These are phyloP conservation scores for Ficedula albicollis DNA, from an alignment of 2,797 vertebrate species.

Conservation along the genomic window DNA sequence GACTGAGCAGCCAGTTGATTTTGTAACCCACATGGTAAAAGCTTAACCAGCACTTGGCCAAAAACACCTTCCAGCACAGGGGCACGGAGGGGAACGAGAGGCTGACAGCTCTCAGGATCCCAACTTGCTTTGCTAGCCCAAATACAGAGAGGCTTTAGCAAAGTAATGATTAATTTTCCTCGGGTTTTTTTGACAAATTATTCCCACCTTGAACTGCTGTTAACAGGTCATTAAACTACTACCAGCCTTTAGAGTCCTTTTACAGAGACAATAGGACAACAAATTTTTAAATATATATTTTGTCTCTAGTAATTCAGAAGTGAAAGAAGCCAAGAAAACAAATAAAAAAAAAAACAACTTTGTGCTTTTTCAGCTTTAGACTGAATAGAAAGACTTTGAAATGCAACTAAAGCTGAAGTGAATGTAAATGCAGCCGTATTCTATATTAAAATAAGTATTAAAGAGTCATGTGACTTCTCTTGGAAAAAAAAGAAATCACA, in stretches of 20 bases:
- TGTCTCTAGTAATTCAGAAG: neutral
- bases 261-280: neutral
- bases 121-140: neutral
- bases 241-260: neutral
- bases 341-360: neutral
- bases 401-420: neutral
- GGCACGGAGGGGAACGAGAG: neutral
- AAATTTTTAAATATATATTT: neutral
- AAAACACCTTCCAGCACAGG: neutral
- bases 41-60: slow-evolving; percentile 32
- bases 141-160: neutral
- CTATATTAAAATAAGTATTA: slow-evolving; percentile 29
- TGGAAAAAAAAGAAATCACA: slow-evolving; percentile 23
- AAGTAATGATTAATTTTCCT: slow-evolving; percentile 70
- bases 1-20: slow-evolving; percentile 43
- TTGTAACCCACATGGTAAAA: slow-evolving; percentile 57
- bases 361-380: neutral
- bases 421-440: neutral
- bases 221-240: slow-evolving; percentile 31
- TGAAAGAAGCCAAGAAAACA: neutral
- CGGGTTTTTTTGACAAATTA: slow-evolving; percentile 30
- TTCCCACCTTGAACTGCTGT: slow-evolving; percentile 59
- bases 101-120: neutral
- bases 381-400: neutral
- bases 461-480: slow-evolving; percentile 5